These are phyloP conservation scores for Tetrax tetrax DNA, from an alignment of 2,113 vertebrate species.

Conservation along the genomic window DNA sequence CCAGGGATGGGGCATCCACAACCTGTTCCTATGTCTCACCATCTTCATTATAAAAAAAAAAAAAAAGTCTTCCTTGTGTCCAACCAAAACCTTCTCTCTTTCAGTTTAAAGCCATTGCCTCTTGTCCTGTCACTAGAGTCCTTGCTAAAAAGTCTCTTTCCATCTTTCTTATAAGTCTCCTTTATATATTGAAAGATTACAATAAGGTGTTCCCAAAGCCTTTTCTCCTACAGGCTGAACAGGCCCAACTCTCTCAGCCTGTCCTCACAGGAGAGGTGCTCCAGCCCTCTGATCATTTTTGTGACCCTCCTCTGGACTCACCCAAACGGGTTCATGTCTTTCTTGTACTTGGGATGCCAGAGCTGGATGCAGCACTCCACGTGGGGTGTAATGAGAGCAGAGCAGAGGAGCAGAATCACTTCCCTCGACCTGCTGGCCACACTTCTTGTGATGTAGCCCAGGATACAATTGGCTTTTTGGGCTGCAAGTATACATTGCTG, in stretches of 20 bases:
- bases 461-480: rapidly evolving
- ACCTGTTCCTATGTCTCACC: no score
- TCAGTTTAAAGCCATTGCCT: neutral
- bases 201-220: no score
- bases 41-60: no score
- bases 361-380: rapidly evolving
- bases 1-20: no score
- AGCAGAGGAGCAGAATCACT: neutral
- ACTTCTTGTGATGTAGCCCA: neutral
- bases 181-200: no score
- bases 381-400: rapidly evolving
- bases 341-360: neutral
- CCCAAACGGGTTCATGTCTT: neutral
- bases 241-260: no score
- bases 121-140: neutral
- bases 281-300: neutral
- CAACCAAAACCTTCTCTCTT: neutral
- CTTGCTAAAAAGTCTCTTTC: neutral
- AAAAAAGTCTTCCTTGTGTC: no score
- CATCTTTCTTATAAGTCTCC: no score
- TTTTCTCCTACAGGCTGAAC: no score
- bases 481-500: rapidly evolving
- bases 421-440: rapidly evolving
- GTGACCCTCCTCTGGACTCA: rapidly evolving
- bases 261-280: no score